phyloP scores from a whole-genome alignment of 2,888 invertebrate species.

The Nymphalis polychloros region DNA sequence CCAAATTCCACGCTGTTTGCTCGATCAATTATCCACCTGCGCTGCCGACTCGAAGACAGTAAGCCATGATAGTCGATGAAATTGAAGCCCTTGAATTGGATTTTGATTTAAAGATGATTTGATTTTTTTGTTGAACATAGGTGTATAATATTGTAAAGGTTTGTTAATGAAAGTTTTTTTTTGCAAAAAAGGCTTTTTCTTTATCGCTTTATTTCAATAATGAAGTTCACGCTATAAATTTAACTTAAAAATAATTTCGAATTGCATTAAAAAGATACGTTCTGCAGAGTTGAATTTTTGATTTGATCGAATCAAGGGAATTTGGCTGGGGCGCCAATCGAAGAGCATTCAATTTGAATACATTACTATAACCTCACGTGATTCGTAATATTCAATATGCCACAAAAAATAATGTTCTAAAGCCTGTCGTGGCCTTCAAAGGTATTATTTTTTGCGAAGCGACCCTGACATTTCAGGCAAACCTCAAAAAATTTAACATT shows the following conservation, averaged over 20 bases:
- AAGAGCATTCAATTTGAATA: conserved; percentile 32
- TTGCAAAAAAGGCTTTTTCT: too few relatives aligned
- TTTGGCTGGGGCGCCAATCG: conserved; percentile 21
- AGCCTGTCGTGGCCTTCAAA: conserved; percentile 37
- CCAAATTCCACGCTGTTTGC: conserved; percentile 71
- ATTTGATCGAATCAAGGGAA: conserved; percentile 26
- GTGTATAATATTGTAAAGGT: too few relatives aligned
- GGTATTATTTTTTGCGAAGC: conserved; percentile 42
- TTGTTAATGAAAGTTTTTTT: too few relatives aligned
- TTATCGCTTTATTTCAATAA: background rate
- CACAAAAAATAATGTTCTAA: conserved; percentile 37
- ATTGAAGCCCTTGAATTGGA: conserved; percentile 36
- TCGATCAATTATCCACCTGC: conserved; percentile 78
- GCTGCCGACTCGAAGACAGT: conserved; percentile 46
- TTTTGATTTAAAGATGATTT: conserved; percentile 9
- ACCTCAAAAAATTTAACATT: conserved; percentile 22
- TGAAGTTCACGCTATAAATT: background rate
- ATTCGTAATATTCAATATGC: conserved; percentile 18
- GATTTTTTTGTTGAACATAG: background rate
- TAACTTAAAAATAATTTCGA: conserved; percentile 5
- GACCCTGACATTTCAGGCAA: conserved; percentile 51
- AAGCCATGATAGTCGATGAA: conserved; percentile 44
- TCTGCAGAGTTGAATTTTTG: conserved; percentile 11
- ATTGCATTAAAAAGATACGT: conserved; percentile 12
- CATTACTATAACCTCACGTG: conserved; percentile 28